phyloP scores from a whole-genome alignment of 2,888 invertebrate species.

The Cacoxenus indagator region DNA sequence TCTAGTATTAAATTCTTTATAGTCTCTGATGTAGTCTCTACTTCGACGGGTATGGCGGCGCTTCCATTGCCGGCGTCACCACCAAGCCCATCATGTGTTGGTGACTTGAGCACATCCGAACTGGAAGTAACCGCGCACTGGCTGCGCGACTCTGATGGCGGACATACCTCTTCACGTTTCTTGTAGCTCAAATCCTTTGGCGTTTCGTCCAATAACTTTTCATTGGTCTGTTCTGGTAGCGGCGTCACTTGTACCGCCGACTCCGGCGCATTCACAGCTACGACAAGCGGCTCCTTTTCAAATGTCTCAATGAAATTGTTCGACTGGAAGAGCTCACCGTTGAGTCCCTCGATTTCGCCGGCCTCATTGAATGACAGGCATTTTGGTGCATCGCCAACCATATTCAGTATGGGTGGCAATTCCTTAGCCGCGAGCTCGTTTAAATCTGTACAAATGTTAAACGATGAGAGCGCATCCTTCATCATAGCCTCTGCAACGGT shows the following conservation, averaged over 20 bases:
- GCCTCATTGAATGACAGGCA: slow-evolving; percentile 69
- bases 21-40: slow-evolving; percentile 78
- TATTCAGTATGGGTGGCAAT: slow-evolving; percentile 76
- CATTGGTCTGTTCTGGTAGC: slow-evolving; percentile 62
- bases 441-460: slow-evolving; percentile 33
- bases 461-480: slow-evolving; percentile 41
- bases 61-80: background rate
- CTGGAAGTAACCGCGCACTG: slow-evolving; percentile 77
- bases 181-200: slow-evolving; percentile 76
- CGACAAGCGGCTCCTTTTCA: slow-evolving; percentile 49
- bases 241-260: slow-evolving; percentile 43
- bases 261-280: slow-evolving; percentile 21
- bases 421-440: slow-evolving; percentile 73
- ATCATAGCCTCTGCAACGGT: slow-evolving; percentile 24
- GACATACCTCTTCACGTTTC: slow-evolving; percentile 70
- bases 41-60: slow-evolving; percentile 56
- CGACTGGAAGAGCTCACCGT: slow-evolving; percentile 66
- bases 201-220: slow-evolving; percentile 72
- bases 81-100: slow-evolving; percentile 76
- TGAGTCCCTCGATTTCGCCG: slow-evolving; percentile 68
- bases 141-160: slow-evolving; percentile 58
- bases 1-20: slow-evolving; percentile 64
- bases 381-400: slow-evolving; percentile 72
- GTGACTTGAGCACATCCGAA: slow-evolving; percentile 81
- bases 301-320: slow-evolving; percentile 51